Evolutionary conservation across 2,113 vertebrate species (phyloP).

Genomic region (Caloenas nicobarica): DNA sequence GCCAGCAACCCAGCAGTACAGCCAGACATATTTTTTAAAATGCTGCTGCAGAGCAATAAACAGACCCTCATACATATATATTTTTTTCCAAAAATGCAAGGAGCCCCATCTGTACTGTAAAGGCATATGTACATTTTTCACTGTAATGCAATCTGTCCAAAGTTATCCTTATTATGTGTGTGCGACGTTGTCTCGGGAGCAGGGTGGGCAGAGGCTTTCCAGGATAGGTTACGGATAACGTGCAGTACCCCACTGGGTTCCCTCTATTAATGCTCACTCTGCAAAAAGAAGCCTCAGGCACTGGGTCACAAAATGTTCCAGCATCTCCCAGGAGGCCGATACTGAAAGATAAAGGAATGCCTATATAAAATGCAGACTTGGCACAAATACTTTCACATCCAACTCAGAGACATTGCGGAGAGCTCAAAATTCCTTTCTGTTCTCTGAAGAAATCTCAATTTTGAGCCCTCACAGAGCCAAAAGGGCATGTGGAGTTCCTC

Average conservation of each 20-base stretch:
- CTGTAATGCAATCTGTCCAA: constrained; percentile 5
- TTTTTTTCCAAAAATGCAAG: background rate
- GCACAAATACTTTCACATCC: background rate
- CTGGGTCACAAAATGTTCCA: constrained; percentile 20
- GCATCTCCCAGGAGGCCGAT: constrained; percentile 17
- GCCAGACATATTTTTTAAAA: background rate
- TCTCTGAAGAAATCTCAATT: background rate
- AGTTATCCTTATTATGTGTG: background rate
- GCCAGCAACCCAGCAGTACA: background rate
- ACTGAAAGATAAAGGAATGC: constrained; percentile 3
- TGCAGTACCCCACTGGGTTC: background rate
- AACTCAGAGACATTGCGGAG: rapidly evolving
- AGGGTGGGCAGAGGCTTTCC: background rate
- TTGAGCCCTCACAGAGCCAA: background rate
- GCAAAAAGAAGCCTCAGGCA: constrained; percentile 34
- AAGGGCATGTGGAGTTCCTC: background rate
- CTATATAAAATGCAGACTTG: background rate
- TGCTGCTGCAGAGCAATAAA: constrained; percentile 17
- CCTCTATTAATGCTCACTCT: background rate
- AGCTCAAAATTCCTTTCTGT: background rate
- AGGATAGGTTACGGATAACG: background rate
- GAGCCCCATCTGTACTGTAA: constrained; percentile 29
- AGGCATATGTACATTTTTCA: constrained; percentile 9
- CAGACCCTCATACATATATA: background rate
- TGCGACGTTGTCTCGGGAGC: background rate